Evolutionary conservation across 2,888 invertebrate genomes (phyloP).

Genomic region (Andrena hattorfiana): DNA sequence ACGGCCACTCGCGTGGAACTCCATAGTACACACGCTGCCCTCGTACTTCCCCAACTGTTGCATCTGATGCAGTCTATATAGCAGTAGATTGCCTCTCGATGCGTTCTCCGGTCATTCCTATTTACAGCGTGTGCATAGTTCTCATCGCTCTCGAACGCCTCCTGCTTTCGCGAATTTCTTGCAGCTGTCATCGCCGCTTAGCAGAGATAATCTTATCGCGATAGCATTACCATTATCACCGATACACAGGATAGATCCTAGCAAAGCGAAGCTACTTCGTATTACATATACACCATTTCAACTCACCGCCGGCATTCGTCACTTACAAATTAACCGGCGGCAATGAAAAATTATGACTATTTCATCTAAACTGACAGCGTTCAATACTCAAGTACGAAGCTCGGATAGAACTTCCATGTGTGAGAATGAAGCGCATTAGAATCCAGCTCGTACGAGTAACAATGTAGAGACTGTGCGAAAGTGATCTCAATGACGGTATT

Average conservation of each 20-base stretch:
- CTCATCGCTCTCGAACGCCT: background rate
- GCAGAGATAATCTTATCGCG: background rate
- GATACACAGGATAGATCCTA: background rate
- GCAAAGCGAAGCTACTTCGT: background rate
- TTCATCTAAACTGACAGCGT: background rate
- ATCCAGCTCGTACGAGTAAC: background rate
- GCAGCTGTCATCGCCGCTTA: background rate
- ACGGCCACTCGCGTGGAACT: background rate
- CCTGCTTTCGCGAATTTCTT: constrained; percentile 21
- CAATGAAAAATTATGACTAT: background rate
- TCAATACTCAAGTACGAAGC: background rate
- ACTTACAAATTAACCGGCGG: background rate
- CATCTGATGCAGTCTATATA: constrained; percentile 25
- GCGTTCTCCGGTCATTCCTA: constrained; percentile 36
- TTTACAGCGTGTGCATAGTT: constrained; percentile 31
- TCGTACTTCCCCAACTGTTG: constrained; percentile 54
- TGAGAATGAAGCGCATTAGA: background rate
- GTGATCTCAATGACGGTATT: constrained; percentile 34
- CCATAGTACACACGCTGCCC: constrained; percentile 8
- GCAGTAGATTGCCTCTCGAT: background rate
- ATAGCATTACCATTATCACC: background rate
- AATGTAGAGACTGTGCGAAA: constrained; percentile 21
- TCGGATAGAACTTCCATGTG: no score
- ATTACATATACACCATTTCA: no score
- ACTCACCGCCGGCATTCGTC: no score